phyloP scores from a whole-genome alignment of 2,797 vertebrate genomes.

The Graptemys geographica region DNA sequence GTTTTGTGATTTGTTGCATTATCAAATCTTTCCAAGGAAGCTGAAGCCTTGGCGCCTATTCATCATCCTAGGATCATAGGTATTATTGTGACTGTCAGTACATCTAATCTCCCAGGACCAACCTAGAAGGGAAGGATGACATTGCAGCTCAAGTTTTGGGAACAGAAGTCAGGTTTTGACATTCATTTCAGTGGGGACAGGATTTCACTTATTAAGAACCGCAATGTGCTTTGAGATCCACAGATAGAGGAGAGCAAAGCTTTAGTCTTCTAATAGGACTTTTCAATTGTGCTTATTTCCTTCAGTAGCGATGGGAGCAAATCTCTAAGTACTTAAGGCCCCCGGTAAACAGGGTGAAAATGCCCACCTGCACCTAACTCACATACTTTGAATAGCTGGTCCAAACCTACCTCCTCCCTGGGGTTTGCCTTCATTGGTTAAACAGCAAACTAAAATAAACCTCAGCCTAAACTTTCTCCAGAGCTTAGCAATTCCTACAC shows the following conservation, averaged over 20 bases:
- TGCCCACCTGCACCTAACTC: conserved; percentile 42
- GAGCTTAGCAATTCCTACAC: conserved; percentile 3
- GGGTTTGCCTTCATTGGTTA: conserved; percentile 46
- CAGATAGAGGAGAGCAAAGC: conserved; percentile 64
- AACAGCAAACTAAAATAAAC: conserved; percentile 56
- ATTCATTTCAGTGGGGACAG: not conserved
- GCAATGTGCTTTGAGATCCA: conserved; percentile 15
- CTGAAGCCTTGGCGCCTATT: no score
- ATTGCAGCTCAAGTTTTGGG: no score
- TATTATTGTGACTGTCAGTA: no score
- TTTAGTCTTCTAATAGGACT: conserved; percentile 59
- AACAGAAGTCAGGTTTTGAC: no score
- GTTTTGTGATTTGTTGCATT: no score
- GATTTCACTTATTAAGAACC: not conserved
- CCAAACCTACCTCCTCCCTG: conserved; percentile 15
- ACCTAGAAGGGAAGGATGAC: no score
- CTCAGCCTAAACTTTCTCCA: conserved; percentile 32
- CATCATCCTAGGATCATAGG: no score
- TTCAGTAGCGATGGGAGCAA: conserved; percentile 8
- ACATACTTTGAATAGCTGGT: conserved; percentile 6
- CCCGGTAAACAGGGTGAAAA: conserved; percentile 41
- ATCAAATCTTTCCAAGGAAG: no score
- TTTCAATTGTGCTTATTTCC: conserved; percentile 43
- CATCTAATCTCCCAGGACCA: no score
- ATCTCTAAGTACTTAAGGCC: conserved; percentile 50